Evolutionary conservation across 2,113 vertebrate genomes (phyloP), one percentile per base, ranked within the genome.

Genomic region (Tyrannus savana): DNA sequence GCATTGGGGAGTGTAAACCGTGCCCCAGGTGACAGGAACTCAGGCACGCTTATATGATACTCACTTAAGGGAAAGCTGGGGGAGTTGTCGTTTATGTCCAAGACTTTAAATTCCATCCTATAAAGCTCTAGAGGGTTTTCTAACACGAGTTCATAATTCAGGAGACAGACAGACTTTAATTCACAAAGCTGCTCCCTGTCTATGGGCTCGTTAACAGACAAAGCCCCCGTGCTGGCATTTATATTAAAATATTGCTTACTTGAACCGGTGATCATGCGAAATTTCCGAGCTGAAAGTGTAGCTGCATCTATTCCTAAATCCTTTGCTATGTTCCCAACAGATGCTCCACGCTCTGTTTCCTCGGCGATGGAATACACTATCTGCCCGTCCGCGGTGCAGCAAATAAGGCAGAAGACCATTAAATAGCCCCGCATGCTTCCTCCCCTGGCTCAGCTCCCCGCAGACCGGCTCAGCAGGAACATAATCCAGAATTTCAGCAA

Each of bases 41-140:
- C 98, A 2, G 98, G 95, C 53, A 98, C 39, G 5, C 95, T 96
- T 82, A 98, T 67, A n/a, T 88, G 97, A 82, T 98, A 94, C 25
- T 98, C 96, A 22, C 87, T 91, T 19, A 97, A 94, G 23, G 97
- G 92, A 87, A 98, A 98, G 53, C 64, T 77, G 31, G 98, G 98
- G 9, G 97, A 95, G 94, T 98, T 98, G 95, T 98, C 98, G 64
- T 98, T 98, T 85, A 97, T 76, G 75, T 98, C 98, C 93, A 97
- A 86, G 71, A 98, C 84, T 85, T 96, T 97, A 84, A 98, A 96
- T 50, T 93, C 93, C 67, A 98, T 46, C 68, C 97, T 97, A 74
- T 98, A 97, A 71, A 98, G 96, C 92, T 98, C 97, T 78, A 98
- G 87, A 47, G 98, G 98, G 47, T 96, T 97, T 96, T 98, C 92